Base-by-base conservation (phyloP, 2,113 vertebrate genomes). In the Nymphicus hollandicus region DNA sequence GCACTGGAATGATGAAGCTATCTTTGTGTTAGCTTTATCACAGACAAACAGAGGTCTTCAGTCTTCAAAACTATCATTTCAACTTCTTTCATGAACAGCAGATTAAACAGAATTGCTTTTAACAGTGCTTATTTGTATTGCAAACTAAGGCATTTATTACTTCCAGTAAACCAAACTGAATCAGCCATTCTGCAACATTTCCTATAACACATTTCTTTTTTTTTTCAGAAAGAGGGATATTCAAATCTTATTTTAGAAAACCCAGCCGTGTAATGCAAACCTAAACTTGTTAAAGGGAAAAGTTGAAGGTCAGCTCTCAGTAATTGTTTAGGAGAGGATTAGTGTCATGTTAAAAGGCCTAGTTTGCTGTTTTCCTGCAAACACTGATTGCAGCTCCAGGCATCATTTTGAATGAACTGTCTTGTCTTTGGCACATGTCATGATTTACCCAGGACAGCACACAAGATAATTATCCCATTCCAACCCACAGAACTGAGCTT, bases 401-500 rank as follows among this genome's bases (percentile, higher is more conserved):
- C 87, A 85, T 47, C 25, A 65, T 95, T 97, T 92, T 91, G 89
- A 96, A 96, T 88, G 53, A 49, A 93, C 72, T 80, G 31, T 17
- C 83, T 81, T 93, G 61, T 93, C 28, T 72, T 74, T 89, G 88
- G 64, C 92, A 58, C n/a, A 58, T 58, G 56, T 58, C 56, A 35
- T 58, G 56, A 35, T 58, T n/a, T 58, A 35, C 35, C 22, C 56
- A 24, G 56, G 56, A 58, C 56, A 24, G 33, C 22, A 95, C 63
- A 91, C 49, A 93, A 95, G 89, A 90, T 53, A 91, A 96, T 96
- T 96, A 92, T 89, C 82, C 85, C 78, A 60, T 28, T 76, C 80
- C 66, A 53, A 95, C 76, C 83, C 71, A 90, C 93, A 88, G 73
- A 96, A 73, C 23, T 95, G 63, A 77, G 49, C 41, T 88, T 78